Percentiles rank a stretch among this genome's conserved stretches.
phyloP scores from a whole-genome alignment of 2,888 invertebrate species.

The Caenorhabditis macrosperma region DNA sequence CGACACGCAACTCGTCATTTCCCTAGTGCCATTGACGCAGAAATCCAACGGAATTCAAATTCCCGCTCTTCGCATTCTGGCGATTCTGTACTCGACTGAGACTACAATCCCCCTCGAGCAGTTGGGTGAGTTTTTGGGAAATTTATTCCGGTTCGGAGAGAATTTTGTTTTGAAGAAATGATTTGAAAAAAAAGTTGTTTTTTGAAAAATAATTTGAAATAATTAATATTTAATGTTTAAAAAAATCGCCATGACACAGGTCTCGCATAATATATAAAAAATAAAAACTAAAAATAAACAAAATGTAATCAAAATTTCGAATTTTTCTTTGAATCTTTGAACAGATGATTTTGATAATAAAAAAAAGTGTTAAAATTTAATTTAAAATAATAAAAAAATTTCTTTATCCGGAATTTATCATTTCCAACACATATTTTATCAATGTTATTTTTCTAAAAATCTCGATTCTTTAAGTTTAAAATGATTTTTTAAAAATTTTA shows the following conservation, averaged over 20 bases:
- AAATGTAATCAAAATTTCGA: no score
- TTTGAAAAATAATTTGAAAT: no score
- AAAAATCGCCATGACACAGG: no score
- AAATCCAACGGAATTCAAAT: conserved; percentile 48
- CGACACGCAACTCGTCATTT: conserved; percentile 52
- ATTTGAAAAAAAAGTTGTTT: background rate
- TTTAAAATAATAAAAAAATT: background rate
- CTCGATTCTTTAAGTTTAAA: no score
- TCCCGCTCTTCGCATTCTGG: conserved; percentile 39
- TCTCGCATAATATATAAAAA: no score
- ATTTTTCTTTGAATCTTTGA: no score
- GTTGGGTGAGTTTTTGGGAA: conserved; percentile 40
- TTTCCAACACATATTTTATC: no score
- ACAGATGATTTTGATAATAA: background rate
- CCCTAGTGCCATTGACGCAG: conserved; percentile 47
- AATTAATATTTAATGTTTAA: no score
- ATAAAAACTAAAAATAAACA: no score
- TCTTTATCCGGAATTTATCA: no score
- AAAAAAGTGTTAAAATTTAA: background rate
- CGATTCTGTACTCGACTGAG: conserved; percentile 40
- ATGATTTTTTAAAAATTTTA: no score
- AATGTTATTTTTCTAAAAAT: no score
- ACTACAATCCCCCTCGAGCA: conserved; percentile 54
- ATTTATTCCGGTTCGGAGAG: background rate
- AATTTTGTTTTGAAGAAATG: background rate